These are phyloP conservation scores for Brachyptera putata DNA, from an alignment of 2,888 invertebrate species.

Conservation along the genomic window DNA sequence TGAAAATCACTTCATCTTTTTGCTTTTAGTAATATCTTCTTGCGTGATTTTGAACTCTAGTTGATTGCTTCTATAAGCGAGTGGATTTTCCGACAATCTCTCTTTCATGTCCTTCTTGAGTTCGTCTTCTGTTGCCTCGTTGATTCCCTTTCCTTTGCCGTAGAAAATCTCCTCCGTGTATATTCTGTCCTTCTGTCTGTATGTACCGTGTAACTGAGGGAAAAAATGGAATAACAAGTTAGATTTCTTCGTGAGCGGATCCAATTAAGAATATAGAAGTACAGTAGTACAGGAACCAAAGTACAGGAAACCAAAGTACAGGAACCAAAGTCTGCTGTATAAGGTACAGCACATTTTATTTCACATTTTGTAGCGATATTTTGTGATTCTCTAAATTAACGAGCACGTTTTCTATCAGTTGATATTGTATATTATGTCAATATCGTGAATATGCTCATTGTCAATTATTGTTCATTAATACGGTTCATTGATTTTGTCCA, in stretches of 20 bases:
- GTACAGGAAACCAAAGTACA: too few species aligned
- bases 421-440: too few species aligned
- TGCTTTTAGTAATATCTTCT: constrained; percentile 3
- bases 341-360: too few species aligned
- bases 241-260: not conserved
- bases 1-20: constrained; percentile 1
- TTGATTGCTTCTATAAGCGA: constrained; percentile 45
- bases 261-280: not conserved
- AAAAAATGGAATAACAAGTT: constrained; percentile 29
- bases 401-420: too few species aligned
- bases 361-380: too few species aligned
- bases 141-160: constrained; percentile 53
- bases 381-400: too few species aligned
- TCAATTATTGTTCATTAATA: too few species aligned
- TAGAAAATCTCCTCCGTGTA: constrained; percentile 66
- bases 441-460: too few species aligned
- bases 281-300: too few species aligned
- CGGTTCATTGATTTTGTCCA: too few species aligned
- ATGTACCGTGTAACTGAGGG: constrained; percentile 66
- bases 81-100: constrained; percentile 48
- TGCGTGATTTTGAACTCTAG: constrained; percentile 40
- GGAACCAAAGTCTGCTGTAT: too few species aligned
- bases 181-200: constrained; percentile 56
- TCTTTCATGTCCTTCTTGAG: constrained; percentile 49
- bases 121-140: constrained; percentile 49